Evolutionary conservation across 2,797 vertebrate species (phyloP), one percentile per base, ranked within the genome.

Genomic region (Phoebastria nigripes): DNA sequence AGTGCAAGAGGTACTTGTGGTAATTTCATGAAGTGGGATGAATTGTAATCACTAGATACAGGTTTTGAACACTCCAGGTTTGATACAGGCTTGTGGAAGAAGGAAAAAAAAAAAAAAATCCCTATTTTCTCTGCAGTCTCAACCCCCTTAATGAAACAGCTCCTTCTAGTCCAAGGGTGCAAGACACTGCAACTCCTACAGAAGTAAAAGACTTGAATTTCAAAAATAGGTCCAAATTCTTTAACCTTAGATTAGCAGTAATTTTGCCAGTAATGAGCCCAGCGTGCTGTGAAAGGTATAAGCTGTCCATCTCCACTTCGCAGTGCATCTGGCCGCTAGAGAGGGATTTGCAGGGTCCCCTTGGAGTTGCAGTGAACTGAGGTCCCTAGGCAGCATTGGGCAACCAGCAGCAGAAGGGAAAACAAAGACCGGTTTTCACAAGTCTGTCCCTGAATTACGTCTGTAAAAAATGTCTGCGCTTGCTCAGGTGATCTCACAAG

Each of bases 1-100:
- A 82, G 62, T 39, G 90, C 66, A 90, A 94, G 94, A 94, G 73
- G 62, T 77, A 94, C 80, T 91, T 89, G 70, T 54, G 76, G 42
- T 80, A 93, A 96, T 93, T 96, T 94, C 66, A 59, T 93, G 70
- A 93, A 96, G 82, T 90, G 77, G 85, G 59, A 90, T 94, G 82
- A 94, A 84, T 28, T 90, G 77, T 80, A 89, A 89, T 90, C 70
- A 77, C 62, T 49, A 58, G 62, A 42, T 39, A 47, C 28, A 55
- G 89, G 59, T 69, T 94, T 88, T 87, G 70, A 96, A 83, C 72
- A 55, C 77, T 85, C 46, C 33, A 74, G 52, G 22, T 84, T 86
- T 91, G 80, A 82, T 79, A 56, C 28, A 79, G 77, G 28, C 62
- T 86, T 90, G 9, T 62, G 51, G 66, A 82, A 86, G 47, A 55